These are phyloP conservation scores for Watsonalla cultraria DNA, from an alignment of 2,888 invertebrate species.

Conservation along the genomic window DNA sequence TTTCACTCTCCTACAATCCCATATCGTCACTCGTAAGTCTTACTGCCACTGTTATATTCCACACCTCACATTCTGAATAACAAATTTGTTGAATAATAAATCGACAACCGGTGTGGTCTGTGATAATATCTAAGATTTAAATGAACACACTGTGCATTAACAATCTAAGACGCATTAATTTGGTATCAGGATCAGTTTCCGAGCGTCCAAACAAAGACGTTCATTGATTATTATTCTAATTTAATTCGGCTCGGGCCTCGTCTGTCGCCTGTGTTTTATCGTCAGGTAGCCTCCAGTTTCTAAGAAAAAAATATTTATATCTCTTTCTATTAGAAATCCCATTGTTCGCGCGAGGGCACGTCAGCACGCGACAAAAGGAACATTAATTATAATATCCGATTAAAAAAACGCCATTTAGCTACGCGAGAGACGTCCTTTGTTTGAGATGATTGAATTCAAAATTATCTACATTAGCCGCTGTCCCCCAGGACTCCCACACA, in stretches of 20 bases:
- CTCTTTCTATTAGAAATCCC: slow-evolving; percentile 75
- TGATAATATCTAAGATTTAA: slow-evolving; percentile 8
- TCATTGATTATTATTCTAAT: slow-evolving; percentile 70
- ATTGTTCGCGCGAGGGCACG: slow-evolving; percentile 77
- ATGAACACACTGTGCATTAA: slow-evolving; percentile 18
- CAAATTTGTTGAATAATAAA: background rate
- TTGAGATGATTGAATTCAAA: slow-evolving; percentile 76
- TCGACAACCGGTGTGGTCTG: slow-evolving; percentile 3
- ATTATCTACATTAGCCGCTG: slow-evolving; percentile 68
- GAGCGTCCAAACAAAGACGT: slow-evolving; percentile 47
- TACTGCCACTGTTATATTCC: background rate
- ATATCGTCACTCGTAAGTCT: slow-evolving; percentile 1
- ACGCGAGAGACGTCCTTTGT: slow-evolving; percentile 72
- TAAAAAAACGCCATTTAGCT: slow-evolving; percentile 76
- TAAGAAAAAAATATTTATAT: slow-evolving; percentile 75
- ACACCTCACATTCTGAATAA: background rate
- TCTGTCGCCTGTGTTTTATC: slow-evolving; percentile 72
- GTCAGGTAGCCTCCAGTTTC: slow-evolving; percentile 74
- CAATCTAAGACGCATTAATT: slow-evolving; percentile 25
- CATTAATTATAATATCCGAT: slow-evolving; percentile 81
- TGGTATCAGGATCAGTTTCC: slow-evolving; percentile 28
- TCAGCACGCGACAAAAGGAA: slow-evolving; percentile 78
- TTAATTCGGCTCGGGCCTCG: slow-evolving; percentile 60
- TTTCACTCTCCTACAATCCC: slow-evolving; percentile 15
- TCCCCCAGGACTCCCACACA: slow-evolving; percentile 50